phyloP scores from a whole-genome alignment of 2,797 vertebrate species.

The Danio kyathit region DNA sequence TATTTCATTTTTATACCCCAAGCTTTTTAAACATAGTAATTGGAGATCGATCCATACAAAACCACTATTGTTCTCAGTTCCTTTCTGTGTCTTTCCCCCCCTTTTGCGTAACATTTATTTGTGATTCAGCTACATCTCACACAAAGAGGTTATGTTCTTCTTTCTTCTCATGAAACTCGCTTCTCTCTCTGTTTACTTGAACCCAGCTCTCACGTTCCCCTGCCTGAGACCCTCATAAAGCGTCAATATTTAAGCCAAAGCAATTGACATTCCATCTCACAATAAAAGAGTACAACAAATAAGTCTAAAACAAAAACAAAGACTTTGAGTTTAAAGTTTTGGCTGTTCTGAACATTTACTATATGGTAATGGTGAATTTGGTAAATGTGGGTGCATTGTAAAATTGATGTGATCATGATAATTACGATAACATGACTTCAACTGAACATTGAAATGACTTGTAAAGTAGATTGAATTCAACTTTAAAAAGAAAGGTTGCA shows the following conservation, averaged over 20 bases:
- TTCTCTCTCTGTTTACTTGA: constrained; percentile 26
- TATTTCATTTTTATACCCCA: neutral
- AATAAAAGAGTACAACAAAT: constrained; percentile 7
- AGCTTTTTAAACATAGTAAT: neutral
- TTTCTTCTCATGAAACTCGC: neutral
- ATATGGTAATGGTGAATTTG: neutral
- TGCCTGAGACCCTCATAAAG: constrained; percentile 50
- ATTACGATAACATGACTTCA: no score
- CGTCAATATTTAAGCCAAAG: constrained; percentile 65
- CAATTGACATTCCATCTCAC: constrained; percentile 60
- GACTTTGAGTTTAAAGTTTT: no score
- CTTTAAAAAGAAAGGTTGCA: no score
- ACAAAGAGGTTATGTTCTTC: neutral
- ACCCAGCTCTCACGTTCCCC: constrained; percentile 49
- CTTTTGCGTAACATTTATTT: neutral
- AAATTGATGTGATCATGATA: no score
- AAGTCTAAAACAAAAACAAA: constrained; percentile 48
- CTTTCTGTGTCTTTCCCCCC: neutral
- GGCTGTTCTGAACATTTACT: neutral
- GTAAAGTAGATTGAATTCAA: no score
- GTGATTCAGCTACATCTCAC: neutral
- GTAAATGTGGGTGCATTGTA: neutral
- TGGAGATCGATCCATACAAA: neutral
- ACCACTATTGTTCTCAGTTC: neutral
- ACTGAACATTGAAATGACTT: neutral